Evolutionary conservation across 2,797 vertebrate species (phyloP).

Genomic region (Cuculus canorus): DNA sequence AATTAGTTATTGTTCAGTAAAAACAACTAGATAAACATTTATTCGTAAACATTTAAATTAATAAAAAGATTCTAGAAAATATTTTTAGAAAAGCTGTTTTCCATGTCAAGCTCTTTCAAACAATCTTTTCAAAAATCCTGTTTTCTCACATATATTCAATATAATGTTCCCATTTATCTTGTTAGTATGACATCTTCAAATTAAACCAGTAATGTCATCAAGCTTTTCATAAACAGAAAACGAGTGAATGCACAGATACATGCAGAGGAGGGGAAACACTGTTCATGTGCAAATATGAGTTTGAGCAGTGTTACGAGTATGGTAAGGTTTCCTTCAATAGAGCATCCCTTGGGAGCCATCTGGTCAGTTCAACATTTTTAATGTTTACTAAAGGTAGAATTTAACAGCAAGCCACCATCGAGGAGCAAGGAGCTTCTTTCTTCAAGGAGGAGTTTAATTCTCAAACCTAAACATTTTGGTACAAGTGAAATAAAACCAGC

Average conservation of each 20-base stretch:
- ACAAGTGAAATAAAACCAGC: neutral
- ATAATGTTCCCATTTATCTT: neutral
- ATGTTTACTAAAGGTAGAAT: neutral
- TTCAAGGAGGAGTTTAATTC: neutral
- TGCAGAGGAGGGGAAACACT: accelerated
- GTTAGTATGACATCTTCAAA: neutral
- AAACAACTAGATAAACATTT: neutral
- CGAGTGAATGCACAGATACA: too few relatives aligned
- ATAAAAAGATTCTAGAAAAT: neutral
- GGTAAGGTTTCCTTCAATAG: neutral
- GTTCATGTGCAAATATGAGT: accelerated
- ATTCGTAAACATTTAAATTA: neutral
- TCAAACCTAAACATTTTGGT: neutral
- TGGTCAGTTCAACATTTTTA: neutral
- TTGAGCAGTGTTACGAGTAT: neutral
- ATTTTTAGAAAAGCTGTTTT: neutral
- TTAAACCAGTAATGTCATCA: neutral
- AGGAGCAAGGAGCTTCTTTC: neutral
- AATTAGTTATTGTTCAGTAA: neutral
- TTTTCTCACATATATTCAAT: neutral
- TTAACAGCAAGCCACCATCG: neutral
- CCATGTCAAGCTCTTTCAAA: neutral
- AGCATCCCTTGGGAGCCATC: neutral
- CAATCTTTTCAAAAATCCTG: neutral
- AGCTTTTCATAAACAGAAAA: neutral